Conservation (phyloP, 2,113 vertebrate genomes). For the Semnopithecus entellus region DNA sequence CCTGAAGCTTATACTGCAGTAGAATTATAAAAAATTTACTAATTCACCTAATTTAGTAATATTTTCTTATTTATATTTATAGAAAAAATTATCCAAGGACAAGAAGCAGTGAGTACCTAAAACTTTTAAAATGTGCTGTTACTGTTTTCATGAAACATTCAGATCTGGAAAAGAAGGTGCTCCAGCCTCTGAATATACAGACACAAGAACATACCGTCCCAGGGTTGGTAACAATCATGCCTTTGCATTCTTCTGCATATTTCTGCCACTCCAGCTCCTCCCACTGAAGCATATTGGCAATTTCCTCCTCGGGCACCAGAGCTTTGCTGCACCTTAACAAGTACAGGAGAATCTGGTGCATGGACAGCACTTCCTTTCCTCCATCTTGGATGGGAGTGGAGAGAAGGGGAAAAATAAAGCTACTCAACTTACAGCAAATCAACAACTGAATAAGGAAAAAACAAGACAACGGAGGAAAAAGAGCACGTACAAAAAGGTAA, state of each 20-base stretch:
- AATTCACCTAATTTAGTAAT: no score
- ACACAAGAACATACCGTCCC: slow-evolving; percentile 89
- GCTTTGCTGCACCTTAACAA: slow-evolving; percentile 93
- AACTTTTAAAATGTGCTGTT: slow-evolving; percentile 55
- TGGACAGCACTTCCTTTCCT: slow-evolving; percentile 98
- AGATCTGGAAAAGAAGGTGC: background rate
- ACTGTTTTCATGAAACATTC: background rate
- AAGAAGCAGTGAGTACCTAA: background rate
- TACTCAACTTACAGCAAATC: slow-evolving; percentile 1
- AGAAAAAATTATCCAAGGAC: background rate
- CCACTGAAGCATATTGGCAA: slow-evolving; percentile 99
- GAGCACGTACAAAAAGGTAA: slow-evolving; percentile 19
- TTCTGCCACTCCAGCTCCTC: slow-evolving; percentile 99
- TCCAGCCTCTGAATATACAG: rapidly evolving
- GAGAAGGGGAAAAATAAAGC: slow-evolving; percentile 48
- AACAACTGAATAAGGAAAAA: slow-evolving; percentile 8
- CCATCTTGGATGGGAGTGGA: slow-evolving; percentile 87
- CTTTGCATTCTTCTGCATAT: slow-evolving; percentile 99
- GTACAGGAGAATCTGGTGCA: slow-evolving; percentile 99
- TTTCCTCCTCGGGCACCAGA: slow-evolving; percentile 96
- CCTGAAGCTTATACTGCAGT: background rate
- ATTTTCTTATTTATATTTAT: background rate
- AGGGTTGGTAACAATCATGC: slow-evolving; percentile 98
- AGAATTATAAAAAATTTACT: no score
- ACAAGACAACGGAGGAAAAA: background rate